Conservation (phyloP, 2,113 vertebrate species). For the Psophia crepitans region DNA sequence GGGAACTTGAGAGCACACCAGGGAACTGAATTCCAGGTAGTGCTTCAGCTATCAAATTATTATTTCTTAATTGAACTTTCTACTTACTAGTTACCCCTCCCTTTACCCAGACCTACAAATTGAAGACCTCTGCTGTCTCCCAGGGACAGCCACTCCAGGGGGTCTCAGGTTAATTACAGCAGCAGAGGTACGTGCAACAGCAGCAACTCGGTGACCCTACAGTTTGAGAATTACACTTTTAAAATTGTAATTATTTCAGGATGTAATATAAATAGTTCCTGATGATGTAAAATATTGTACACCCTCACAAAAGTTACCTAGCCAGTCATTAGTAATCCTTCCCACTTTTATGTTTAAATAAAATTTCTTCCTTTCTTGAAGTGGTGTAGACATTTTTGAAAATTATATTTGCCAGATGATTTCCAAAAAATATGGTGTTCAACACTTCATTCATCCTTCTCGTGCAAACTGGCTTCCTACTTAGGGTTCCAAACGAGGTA, state of each 20-base stretch:
- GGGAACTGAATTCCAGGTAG: not conserved
- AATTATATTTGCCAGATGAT: not conserved
- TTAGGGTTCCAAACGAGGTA: not conserved
- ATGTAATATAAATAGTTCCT: not conserved
- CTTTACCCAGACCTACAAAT: not conserved
- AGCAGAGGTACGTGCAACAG: not conserved
- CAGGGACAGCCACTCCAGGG: not conserved
- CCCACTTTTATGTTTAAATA: not conserved
- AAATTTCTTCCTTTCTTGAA: not conserved
- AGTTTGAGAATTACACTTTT: not conserved
- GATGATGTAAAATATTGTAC: not conserved
- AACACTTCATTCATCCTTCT: not conserved
- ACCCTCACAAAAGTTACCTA: not conserved
- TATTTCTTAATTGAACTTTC: not conserved
- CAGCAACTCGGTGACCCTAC: not conserved
- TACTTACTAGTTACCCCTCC: not conserved
- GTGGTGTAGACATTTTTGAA: not conserved
- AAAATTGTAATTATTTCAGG: not conserved
- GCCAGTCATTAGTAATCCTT: not conserved
- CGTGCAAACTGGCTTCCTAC: accelerated
- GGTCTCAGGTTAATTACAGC: not conserved
- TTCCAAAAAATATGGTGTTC: not conserved
- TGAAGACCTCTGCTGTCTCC: not conserved
- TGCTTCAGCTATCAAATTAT: not conserved
- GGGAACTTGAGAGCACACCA: not conserved